A percentile compares a stretch with the other conserved stretches of the same genome.
Evolutionary conservation across 1,140 invertebrate genomes (phyloP).

Genomic region (Oryzaephilus surinamensis): DNA sequence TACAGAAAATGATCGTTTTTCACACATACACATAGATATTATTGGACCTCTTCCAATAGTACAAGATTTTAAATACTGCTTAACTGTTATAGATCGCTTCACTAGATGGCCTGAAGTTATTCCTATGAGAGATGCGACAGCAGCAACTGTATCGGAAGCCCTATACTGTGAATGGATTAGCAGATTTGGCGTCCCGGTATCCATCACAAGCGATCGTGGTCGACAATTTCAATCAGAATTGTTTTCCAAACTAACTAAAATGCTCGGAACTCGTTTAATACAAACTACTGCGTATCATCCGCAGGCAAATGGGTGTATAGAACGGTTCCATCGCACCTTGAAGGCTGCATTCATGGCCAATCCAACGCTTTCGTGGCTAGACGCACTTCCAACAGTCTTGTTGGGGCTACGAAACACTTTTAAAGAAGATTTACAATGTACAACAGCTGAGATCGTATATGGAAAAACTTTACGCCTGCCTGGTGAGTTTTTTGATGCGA

Average conservation of each 20-base stretch:
- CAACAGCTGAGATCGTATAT: conserved; percentile 29
- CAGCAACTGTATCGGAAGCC: conserved; percentile 25
- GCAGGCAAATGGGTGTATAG: no score
- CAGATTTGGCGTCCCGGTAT: conserved; percentile 23
- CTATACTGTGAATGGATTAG: conserved; percentile 25
- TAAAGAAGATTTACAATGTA: conserved; percentile 22
- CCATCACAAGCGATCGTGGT: neutral
- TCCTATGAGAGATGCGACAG: conserved; percentile 28
- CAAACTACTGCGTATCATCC: no score
- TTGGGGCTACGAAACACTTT: neutral
- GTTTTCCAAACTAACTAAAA: no score
- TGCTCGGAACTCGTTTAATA: no score
- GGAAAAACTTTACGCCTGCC: conserved; percentile 24
- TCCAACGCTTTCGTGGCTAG: no score
- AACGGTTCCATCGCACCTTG: no score
- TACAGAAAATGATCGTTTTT: conserved; percentile 15
- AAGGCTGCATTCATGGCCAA: no score
- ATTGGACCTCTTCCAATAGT: conserved; percentile 29
- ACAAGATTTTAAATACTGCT: conserved; percentile 27
- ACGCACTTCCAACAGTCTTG: neutral
- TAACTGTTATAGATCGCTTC: conserved; percentile 36
- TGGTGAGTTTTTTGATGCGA: conserved; percentile 11
- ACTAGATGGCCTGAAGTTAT: conserved; percentile 36
- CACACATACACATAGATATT: conserved; percentile 25
- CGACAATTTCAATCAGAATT: neutral